phyloP scores from a whole-genome alignment of 2,888 invertebrate genomes.

The Abrostola tripartita region DNA sequence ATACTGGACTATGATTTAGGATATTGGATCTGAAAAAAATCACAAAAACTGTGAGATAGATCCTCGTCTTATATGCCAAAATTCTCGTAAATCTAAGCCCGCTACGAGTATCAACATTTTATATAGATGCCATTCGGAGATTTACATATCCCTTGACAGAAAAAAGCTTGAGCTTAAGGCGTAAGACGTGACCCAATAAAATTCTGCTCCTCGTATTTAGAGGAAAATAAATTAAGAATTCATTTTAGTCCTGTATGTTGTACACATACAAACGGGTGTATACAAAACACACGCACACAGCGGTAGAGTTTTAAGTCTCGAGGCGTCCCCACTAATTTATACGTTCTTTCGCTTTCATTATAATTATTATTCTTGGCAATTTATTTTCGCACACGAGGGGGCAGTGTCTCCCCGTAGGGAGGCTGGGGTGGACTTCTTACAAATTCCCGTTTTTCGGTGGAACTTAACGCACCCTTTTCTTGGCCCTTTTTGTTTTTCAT shows the following conservation, averaged over 20 bases:
- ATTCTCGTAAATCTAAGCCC: too few species aligned
- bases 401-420: constrained; percentile 73
- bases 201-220: constrained; percentile 37
- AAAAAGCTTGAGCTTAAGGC: constrained; percentile 33
- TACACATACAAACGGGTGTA: constrained; percentile 51
- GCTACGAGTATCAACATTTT: neutral
- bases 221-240: constrained; percentile 56
- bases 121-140: constrained; percentile 31
- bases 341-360: constrained; percentile 89
- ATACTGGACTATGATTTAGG: too few species aligned
- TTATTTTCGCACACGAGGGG: constrained; percentile 89
- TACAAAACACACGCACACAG: constrained; percentile 67
- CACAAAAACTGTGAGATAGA: too few species aligned
- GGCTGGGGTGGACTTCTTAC: constrained; percentile 83
- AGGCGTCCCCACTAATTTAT: constrained; percentile 88
- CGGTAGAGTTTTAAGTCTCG: constrained; percentile 73
- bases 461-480: constrained; percentile 88
- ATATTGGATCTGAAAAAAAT: too few species aligned
- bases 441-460: constrained; percentile 88
- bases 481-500: constrained; percentile 89
- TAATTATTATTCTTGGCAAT: constrained; percentile 89
- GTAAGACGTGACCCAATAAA: constrained; percentile 51
- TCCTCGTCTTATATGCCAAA: too few species aligned
- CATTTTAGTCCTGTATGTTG: constrained; percentile 51
- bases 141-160: constrained; percentile 39